These are phyloP conservation scores for Gymnocheta viridis DNA, from an alignment of 2,888 invertebrate genomes.

Conservation along the genomic window DNA sequence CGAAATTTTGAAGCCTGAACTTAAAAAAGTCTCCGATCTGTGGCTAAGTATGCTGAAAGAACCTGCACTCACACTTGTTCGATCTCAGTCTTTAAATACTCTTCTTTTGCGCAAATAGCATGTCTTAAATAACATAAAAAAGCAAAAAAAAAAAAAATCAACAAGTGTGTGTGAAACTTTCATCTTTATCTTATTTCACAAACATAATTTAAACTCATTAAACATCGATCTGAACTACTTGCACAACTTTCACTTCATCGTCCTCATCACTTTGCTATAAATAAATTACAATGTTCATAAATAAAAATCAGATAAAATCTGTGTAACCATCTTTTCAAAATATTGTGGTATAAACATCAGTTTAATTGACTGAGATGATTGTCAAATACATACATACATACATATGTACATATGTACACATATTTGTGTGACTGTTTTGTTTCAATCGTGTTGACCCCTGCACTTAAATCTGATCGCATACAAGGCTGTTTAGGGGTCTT, in stretches of 20 bases:
- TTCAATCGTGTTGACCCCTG: conserved; percentile 77
- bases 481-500: conserved; percentile 77
- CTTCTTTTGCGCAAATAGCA: not conserved
- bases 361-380: conserved; percentile 65
- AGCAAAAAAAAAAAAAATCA: not conserved
- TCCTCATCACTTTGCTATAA: not conserved
- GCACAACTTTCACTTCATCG: conserved; percentile 27
- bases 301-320: conserved; percentile 38
- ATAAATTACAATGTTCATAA: conserved; percentile 1
- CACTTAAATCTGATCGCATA: conserved; percentile 79
- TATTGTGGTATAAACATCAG: conserved; percentile 59
- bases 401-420: not conserved
- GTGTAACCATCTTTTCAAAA: conserved; percentile 34
- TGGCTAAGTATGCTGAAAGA: too few relatives aligned
- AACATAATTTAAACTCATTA: not conserved
- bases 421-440: conserved; percentile 31
- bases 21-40: too few relatives aligned
- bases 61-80: too few relatives aligned
- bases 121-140: not conserved
- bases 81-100: too few relatives aligned
- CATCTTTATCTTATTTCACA: not conserved
- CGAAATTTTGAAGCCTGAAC: too few relatives aligned
- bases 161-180: not conserved
- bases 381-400: conserved; percentile 6
- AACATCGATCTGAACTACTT: not conserved